Base-by-base conservation (phyloP, 1,140 invertebrate genomes). In the Augochlora pura region DNA sequence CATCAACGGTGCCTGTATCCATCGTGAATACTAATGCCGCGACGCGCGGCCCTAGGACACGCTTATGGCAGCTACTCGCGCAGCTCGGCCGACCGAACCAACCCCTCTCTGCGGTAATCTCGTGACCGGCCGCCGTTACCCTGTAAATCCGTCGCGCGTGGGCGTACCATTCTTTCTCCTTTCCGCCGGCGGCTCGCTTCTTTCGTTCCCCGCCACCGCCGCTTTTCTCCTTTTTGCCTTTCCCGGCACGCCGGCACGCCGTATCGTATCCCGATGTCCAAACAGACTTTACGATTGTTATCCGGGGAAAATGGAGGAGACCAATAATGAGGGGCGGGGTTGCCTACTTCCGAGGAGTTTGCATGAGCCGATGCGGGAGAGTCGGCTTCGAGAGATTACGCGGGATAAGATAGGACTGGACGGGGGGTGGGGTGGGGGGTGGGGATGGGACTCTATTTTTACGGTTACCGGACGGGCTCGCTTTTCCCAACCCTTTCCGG, bases 1-100 rank as follows among this genome's bases (percentile, higher is more conserved):
- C 90, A 91, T 91, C 91, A 92, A 82, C 73, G 86, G 83, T 80
- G 77, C 87, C 87, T 73, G 86, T 81, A 90, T 89, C 86, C 89
- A 82, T 86, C 81, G 86, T 85, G 91, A 91, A 92, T 92, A 91
- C 91, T 89, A 91, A 92, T 92, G 88, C 81, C 75, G 23, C 68
- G 9, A 12, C 42, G 32, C 68, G 52, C 68, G 60, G 39, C 77
- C 64, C 46, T 59, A 42, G 70, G 73, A 60, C 57, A 59, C 73
- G 64, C 64, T 57, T 70, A 73, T 59, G 16, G 71, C 60, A 59
- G 64, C 65, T 69, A 77, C 14, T 63, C 32, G 32, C 32, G 4
- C 1, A 42, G 3, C 16, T 38, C 42, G 68, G 67, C 32, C 67
- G 42, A 75, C 14, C 71, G 4, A 32, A n/a, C n/a, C n/a, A n/a